phyloP scores from a whole-genome alignment of 2,888 invertebrate genomes.

The Scaptomyza parva region DNA sequence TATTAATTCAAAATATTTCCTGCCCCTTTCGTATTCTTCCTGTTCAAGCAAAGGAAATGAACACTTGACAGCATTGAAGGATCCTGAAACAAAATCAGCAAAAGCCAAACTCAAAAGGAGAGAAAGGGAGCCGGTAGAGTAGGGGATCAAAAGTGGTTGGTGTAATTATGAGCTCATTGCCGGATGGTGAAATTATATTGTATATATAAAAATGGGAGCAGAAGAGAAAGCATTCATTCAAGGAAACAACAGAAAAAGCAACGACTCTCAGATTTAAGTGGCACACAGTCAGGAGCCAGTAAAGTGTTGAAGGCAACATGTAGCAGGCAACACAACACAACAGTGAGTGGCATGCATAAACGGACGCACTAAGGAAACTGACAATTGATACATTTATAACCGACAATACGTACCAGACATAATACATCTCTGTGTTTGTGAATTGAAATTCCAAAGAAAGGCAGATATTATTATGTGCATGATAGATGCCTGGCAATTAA shows the following conservation, averaged over 20 bases:
- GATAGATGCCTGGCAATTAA: conserved; percentile 48
- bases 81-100: conserved; percentile 32
- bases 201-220: conserved; percentile 61
- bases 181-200: conserved; percentile 70
- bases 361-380: conserved; percentile 44
- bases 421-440: background rate
- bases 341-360: conserved; percentile 59
- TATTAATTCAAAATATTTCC: conserved; percentile 73
- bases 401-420: conserved; percentile 2
- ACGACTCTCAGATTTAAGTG: conserved; percentile 42
- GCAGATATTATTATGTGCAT: conserved; percentile 35
- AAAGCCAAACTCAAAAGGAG: conserved; percentile 13
- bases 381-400: conserved; percentile 51
- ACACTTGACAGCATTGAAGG: conserved; percentile 66
- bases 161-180: conserved; percentile 54
- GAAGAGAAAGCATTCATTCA: conserved; percentile 71
- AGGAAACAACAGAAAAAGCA: conserved; percentile 48
- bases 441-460: conserved; percentile 30
- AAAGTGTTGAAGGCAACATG: conserved; percentile 43
- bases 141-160: conserved; percentile 24
- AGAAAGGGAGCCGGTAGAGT: background rate
- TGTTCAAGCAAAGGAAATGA: conserved; percentile 51
- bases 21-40: conserved; percentile 22
- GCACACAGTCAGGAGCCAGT: conserved; percentile 52
- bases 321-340: conserved; percentile 46